Evolutionary conservation across 30 jellyfish, hydroid and myxozoan species (phyloP), one percentile per base, ranked within the genome.

Genomic region (Morbakka virulenta): DNA sequence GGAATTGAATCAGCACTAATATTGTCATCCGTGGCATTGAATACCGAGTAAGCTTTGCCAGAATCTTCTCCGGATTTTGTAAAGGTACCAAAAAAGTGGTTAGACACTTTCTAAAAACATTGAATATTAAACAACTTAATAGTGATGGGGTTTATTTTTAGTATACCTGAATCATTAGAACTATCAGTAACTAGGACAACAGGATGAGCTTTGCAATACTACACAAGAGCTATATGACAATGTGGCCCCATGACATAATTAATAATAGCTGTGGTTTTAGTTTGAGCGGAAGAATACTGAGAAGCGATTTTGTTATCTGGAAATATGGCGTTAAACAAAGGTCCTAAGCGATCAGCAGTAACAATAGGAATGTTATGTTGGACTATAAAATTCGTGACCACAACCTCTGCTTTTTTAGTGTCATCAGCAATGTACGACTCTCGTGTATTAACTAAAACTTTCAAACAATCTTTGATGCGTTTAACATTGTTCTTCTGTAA

Each of bases 111-210:
- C 28, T 74, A 73, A 4, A 75, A 51, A 20, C 84, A 28, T 3
- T 82, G 48, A 36, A 72, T 85, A 82, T 82, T 91, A 82, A 73
- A 73, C 3, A 82, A 72, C 21, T 22, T 62, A 53, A 76, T 35
- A 12, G 69, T 12, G 26, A 82, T 75, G 13, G 94, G 94, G 33
- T 82, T 82, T 86, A 82, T 82, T 64, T 82, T 57, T 12, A 27
- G 66, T 2, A 82, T n/a, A 6, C 94, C 94, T 13, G 94, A 52
- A 83, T 82, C 94, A 82, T 63, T 64, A 28, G 95, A 84, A 4
- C 89, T 93, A 84, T 84, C 95, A 20, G 83, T 76, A 35, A 77
- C 95, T 33, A 84, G 27, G 14, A 80, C 23, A 32, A 20, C 69
- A 4, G 89, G 92, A 35, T 80, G 36, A 25, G 68, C n/a, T 50